phyloP scores from a whole-genome alignment of 1,140 invertebrate species.

The Orius insidiosus region DNA sequence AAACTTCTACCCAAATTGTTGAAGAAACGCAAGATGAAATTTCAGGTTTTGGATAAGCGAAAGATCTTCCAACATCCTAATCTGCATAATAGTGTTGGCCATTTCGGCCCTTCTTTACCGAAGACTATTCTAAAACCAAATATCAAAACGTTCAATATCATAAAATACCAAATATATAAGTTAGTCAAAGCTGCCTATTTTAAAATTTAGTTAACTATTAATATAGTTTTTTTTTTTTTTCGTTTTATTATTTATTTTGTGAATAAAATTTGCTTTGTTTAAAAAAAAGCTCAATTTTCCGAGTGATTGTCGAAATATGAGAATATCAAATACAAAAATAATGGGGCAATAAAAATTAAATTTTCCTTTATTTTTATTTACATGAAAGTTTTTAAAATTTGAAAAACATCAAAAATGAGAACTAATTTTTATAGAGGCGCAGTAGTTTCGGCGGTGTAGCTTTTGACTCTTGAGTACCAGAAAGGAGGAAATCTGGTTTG shows the following conservation, averaged over 20 bases:
- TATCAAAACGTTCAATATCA: too few relatives aligned
- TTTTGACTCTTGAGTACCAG: conserved; percentile 70
- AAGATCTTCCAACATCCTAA: conserved; percentile 6
- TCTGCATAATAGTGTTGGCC: conserved; percentile 9
- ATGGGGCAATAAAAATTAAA: neutral
- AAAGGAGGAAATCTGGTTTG: conserved; percentile 61
- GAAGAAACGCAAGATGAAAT: neutral
- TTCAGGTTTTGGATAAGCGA: conserved; percentile 4
- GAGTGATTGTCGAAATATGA: neutral
- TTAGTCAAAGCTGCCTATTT: too few relatives aligned
- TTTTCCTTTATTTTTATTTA: neutral
- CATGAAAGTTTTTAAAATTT: neutral
- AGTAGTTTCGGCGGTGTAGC: conserved; percentile 54
- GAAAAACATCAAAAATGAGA: conserved; percentile 1
- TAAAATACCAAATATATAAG: neutral
- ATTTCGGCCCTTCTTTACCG: conserved; percentile 13
- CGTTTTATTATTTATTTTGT: too few relatives aligned
- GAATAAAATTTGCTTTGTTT: neutral
- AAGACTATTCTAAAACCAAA: conserved; percentile 6
- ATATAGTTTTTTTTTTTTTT: neutral
- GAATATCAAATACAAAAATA: neutral
- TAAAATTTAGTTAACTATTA: neutral
- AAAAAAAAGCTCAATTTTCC: neutral
- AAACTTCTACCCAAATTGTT: neutral
- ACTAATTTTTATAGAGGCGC: conserved; percentile 34